These are phyloP conservation scores for Berghia stephanieae DNA, from an alignment of 1,140 invertebrate species.

Conservation along the genomic window DNA sequence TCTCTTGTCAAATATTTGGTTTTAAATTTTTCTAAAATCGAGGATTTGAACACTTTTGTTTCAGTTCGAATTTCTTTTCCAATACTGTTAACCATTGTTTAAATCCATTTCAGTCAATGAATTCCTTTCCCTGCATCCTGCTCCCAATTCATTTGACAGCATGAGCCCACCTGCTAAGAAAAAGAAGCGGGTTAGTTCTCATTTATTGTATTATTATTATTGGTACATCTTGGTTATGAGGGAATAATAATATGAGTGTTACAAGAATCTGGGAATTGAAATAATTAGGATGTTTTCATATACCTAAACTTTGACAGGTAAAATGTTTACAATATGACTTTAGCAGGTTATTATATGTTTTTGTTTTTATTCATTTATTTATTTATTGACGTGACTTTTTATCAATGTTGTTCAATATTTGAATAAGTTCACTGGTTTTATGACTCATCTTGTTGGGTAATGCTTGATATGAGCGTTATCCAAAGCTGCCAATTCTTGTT, in stretches of 20 bases:
- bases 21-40: background rate
- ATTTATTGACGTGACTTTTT: too few relatives aligned
- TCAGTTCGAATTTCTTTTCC: background rate
- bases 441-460: too few relatives aligned
- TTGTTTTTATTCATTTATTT: background rate
- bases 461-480: too few relatives aligned
- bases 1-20: background rate
- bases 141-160: conserved; percentile 53
- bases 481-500: too few relatives aligned
- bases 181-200: conserved; percentile 41
- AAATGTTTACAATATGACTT: background rate
- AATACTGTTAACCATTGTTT: conserved; percentile 8
- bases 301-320: background rate
- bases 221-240: background rate
- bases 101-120: conserved; percentile 49
- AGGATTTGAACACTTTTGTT: background rate
- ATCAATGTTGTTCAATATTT: too few relatives aligned
- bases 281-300: background rate
- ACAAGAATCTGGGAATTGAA: background rate
- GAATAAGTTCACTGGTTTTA: too few relatives aligned
- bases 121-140: conserved; percentile 59
- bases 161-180: conserved; percentile 39
- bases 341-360: background rate
- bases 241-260: background rate
- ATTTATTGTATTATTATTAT: background rate